Conservation (phyloP, 1,140 invertebrate species). For the Saccostrea glomerata region DNA sequence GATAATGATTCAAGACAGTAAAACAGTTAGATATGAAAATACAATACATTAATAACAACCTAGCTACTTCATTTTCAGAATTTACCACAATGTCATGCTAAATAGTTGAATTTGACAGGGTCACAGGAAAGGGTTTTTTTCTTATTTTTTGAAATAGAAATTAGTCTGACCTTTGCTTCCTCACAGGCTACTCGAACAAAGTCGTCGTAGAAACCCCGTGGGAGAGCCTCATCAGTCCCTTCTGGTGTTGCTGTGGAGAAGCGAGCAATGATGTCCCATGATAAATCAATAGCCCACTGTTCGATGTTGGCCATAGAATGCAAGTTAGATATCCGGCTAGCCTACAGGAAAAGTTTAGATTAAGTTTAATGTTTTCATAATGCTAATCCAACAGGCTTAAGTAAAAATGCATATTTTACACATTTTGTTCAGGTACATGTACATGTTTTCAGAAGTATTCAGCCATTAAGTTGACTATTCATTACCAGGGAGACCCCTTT, state of each 20-base stretch:
- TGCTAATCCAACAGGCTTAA: too few species aligned
- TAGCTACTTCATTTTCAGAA: not conserved
- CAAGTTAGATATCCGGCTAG: conserved; percentile 61
- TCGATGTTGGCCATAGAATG: conserved; percentile 68
- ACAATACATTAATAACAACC: not conserved
- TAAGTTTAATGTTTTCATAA: not conserved
- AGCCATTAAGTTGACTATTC: not conserved
- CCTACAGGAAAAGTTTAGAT: conserved; percentile 42
- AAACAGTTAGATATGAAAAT: not conserved
- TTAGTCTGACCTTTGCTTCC: conserved; percentile 59
- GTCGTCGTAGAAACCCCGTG: conserved; percentile 62
- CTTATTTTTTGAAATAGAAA: not conserved
- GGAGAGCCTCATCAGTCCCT: conserved; percentile 40
- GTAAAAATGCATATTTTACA: too few species aligned
- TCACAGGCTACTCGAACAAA: conserved; percentile 63
- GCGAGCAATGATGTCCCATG: conserved; percentile 64
- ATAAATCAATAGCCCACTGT: conserved; percentile 66
- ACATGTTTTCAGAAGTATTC: too few species aligned
- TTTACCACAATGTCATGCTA: not conserved
- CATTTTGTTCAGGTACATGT: too few species aligned
- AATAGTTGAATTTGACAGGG: not conserved
- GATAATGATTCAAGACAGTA: not conserved
- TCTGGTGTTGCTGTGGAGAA: conserved; percentile 49
- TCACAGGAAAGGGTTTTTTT: not conserved
- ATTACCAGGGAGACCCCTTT: conserved; percentile 61